Evolutionary conservation across 2,888 invertebrate genomes (phyloP), one percentile per base, ranked within the genome.

Genomic region (Heliconius sara): DNA sequence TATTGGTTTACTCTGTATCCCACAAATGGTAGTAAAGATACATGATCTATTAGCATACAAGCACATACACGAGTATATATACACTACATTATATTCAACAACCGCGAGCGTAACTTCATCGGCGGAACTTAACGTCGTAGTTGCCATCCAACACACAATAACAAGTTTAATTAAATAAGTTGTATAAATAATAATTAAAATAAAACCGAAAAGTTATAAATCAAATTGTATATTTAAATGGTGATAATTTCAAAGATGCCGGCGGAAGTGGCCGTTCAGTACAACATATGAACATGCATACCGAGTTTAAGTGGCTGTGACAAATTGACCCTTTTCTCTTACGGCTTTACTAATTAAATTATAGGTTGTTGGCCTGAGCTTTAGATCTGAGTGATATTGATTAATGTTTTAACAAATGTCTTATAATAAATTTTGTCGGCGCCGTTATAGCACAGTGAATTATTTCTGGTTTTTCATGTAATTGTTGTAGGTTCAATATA

Each of bases 311-410:
- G 78, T 80, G 78, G 52, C 39, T 27, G 78, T 65, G 70, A 80
- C 80, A 25, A 78, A 80, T 80, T 78, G 80, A 60, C 78, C 68
- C 52, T 68, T 67, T 68, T 77, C 60, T 60, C 70, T 68, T 77
- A 65, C 34, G 65, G 30, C 52, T 34, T 78, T n/a, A 68, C 60
- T 43, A 70, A 34, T 67, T 22, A 30, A 57, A 57, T 60, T 73
- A 73, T 60, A 16, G 60, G 57, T 39, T 73, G 60, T 73, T 73
- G 60, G 30, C 72, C 57, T 12, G 22, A 10, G 25, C n/a, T 57
- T 72, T 16, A 16, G 60, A 73, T 73, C 13, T 73, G 22, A 39
- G 73, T 10, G 34, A 30, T 34, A 34, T 30, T 57, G 72, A 60
- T 70, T 43, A 43, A 70, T 57, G 39, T 12, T 13, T 39, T 70